Percentiles rank a stretch among this genome's conserved stretches.
Conservation (phyloP, 1,140 invertebrate genomes). For the Danaus plexippus region DNA sequence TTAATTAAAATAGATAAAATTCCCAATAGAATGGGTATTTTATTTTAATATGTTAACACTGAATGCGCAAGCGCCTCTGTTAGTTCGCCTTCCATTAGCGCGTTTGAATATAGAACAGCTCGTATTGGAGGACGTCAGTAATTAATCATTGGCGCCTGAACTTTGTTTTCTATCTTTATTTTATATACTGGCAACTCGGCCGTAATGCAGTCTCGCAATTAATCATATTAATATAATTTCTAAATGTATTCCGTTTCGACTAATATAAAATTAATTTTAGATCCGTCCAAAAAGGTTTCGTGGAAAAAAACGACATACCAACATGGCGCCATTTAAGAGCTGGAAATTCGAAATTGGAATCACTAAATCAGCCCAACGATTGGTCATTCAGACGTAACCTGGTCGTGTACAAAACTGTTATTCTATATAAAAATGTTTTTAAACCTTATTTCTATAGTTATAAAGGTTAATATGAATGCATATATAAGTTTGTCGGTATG, state of each 20-base stretch:
- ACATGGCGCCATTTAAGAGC: constrained; percentile 44
- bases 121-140: constrained; percentile 35
- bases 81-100: constrained; percentile 59
- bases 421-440: constrained; percentile 13
- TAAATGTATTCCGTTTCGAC: constrained; percentile 4
- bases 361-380: constrained; percentile 36
- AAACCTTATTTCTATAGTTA: constrained; percentile 18
- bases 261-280: constrained; percentile 10
- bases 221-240: constrained; percentile 9
- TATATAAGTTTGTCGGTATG: constrained; percentile 14
- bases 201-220: constrained; percentile 20
- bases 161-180: constrained; percentile 23
- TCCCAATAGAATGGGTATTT: constrained; percentile 13
- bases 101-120: constrained; percentile 56
- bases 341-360: constrained; percentile 31
- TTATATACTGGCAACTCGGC: constrained; percentile 10
- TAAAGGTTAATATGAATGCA: constrained; percentile 18
- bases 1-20: background rate
- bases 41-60: constrained; percentile 31
- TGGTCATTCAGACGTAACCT: constrained; percentile 39
- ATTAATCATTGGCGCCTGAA: constrained; percentile 55
- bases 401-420: constrained; percentile 19
- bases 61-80: constrained; percentile 50
- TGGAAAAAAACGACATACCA: constrained; percentile 33
- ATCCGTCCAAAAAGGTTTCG: constrained; percentile 8